A percentile compares a stretch with the other conserved stretches of the same genome.
Evolutionary conservation across 2,113 vertebrate genomes (phyloP).

Genomic region (Chiloscyllium plagiosum): DNA sequence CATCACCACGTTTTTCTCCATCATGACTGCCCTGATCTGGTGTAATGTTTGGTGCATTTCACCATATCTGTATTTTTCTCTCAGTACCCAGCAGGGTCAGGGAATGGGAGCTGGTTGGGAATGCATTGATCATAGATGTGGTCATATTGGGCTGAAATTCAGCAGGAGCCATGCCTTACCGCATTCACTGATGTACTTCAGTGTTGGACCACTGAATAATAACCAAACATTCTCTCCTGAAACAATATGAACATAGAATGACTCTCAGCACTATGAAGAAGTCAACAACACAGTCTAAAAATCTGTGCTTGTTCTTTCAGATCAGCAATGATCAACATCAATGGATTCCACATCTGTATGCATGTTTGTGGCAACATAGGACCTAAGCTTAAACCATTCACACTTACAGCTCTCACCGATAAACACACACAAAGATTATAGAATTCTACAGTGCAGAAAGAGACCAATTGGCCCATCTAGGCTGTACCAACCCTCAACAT

Average conservation of each 20-base stretch:
- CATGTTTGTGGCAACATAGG: neutral
- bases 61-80: neutral
- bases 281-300: neutral
- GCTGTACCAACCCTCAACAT: too few relatives aligned
- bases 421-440: too few relatives aligned
- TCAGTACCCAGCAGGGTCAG: neutral
- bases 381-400: neutral
- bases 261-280: neutral
- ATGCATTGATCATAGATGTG: neutral
- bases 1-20: neutral
- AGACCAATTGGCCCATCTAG: too few relatives aligned
- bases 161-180: neutral
- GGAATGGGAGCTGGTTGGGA: neutral
- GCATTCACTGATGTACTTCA: neutral
- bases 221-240: neutral
- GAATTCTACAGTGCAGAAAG: too few relatives aligned
- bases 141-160: neutral
- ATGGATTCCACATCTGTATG: too few relatives aligned
- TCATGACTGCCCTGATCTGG: neutral
- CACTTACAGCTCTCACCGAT: neutral
- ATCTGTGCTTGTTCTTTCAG: too few relatives aligned
- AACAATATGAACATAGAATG: neutral
- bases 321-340: neutral
- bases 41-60: neutral
- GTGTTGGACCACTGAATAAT: too few relatives aligned